A percentile compares a stretch with the other conserved stretches of the same genome.
Conservation (phyloP, 2,113 vertebrate genomes). For the Petromus typicus region DNA sequence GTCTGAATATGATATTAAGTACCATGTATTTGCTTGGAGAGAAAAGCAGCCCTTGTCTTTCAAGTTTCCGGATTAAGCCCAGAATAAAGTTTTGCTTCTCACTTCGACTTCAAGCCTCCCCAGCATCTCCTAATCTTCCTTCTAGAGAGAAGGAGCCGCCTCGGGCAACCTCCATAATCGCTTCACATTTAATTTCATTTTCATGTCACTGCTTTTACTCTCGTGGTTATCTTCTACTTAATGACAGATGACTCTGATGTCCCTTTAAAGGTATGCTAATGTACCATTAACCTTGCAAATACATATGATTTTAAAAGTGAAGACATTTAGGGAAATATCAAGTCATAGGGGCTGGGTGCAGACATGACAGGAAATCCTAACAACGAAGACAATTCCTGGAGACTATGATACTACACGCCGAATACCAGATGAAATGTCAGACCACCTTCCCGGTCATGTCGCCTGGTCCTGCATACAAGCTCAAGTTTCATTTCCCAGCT, state of each 20-base stretch:
- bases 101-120: neutral
- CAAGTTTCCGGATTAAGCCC: neutral
- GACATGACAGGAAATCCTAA: neutral
- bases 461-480: neutral
- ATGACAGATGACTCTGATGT: neutral
- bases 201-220: neutral
- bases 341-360: neutral
- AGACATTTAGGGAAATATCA: neutral
- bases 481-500: slow-evolving; percentile 45
- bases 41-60: neutral
- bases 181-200: neutral
- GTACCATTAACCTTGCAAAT: neutral
- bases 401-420: accelerated
- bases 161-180: neutral
- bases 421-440: accelerated
- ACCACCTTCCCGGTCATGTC: neutral
- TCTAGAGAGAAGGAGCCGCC: neutral
- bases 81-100: neutral
- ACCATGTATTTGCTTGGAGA: neutral
- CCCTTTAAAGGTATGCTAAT: neutral
- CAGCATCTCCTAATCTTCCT: neutral
- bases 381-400: neutral
- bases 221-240: neutral
- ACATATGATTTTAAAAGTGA: neutral
- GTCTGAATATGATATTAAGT: neutral